Evolutionary conservation across 2,797 vertebrate species (phyloP), one percentile per base, ranked within the genome.

Genomic region (Lepilemur septentrionalis): DNA sequence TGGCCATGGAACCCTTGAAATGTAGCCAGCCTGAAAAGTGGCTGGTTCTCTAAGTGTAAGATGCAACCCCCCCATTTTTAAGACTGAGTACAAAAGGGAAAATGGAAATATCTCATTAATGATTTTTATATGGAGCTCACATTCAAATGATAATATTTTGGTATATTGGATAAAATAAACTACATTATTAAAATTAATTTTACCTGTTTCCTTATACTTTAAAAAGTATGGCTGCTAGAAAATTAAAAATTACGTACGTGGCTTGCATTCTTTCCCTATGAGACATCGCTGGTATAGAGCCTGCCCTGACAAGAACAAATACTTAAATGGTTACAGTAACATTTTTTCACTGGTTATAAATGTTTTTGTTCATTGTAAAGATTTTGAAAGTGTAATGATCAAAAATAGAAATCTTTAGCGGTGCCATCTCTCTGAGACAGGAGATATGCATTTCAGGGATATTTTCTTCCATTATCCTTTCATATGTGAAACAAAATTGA

Each of bases 381-480:
- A 85, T 82, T 93, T 93, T 96, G 50, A 95, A 94, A 89, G 35
- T 32, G 41, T 61, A 79, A 92, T 18, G 48, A 82, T 78, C 2
- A 59, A 94, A 81, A 94, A 79, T 20, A 89, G 50, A 95, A 94
- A 50, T 76, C 25, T 85, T 89, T 18, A 82, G 46, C 12, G 20
- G 32, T 82, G 46, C 59, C 59, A 10, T 78, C 50, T 73, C 18
- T 92, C 57, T 48, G 50, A 90, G 43, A 89, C 4, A 75, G 41
- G 17, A 70, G 61, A 61, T 73, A 50, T 0, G 5, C 22, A 48
- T 91, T 96, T 85, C 2, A 35, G 70, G 57, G n/a, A 32, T 84
- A 73, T 91, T 86, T 96, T 69, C 69, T 94, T 69, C 23, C 22
- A 84, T 93, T 69, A 63, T 87, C 7, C n/a, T 88, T 94, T 92